Evolutionary conservation across 2,888 invertebrate genomes (phyloP), one percentile per base, ranked within the genome.

Genomic region (Phortica okadai): DNA sequence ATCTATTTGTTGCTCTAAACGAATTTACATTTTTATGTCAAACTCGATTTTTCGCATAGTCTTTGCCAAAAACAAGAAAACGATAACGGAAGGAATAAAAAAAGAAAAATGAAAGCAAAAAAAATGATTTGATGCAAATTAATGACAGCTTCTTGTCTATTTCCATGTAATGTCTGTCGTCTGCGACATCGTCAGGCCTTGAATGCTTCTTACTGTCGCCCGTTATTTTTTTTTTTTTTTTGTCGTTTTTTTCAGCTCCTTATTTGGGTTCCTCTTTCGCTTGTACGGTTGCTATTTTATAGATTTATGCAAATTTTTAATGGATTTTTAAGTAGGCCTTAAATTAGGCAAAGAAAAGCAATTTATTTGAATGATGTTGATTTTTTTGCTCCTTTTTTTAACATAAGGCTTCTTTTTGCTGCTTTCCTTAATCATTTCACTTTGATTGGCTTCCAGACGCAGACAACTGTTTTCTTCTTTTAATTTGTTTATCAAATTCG

Each of bases 301-400:
- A 82, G 83, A 86, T 88, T 82, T 83, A 87, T 88, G 88, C 81
- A 85, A 88, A 89, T 89, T 88, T 86, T 85, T 89, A 88, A 88
- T 89, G 88, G 89, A 87, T 85, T 88, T 88, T 88, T 88, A 87
- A 88, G 88, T 85, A 88, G 87, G 81, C 83, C 82, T 84, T 81
- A 86, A 89, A 87, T 87, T 83, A 80, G 81, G 81, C 79, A 79
- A 87, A 81, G 80, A 86, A 86, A 80, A 80, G 78, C 83, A 86
- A 88, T 88, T 86, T 87, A 82, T 86, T 88, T 80, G 77, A 76
- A 84, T 80, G 84, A 16, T 59, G 56, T 16, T 56, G 56, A 56
- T 62, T 16, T 62, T 73, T 58, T 73, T 50, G 2, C 14, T 50
- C 14, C 14, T 50, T 2, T 50, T 50, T 50, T 50, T 50, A 14